Conservation (phyloP, 2,113 vertebrate species). For the Pithys albifrons region DNA sequence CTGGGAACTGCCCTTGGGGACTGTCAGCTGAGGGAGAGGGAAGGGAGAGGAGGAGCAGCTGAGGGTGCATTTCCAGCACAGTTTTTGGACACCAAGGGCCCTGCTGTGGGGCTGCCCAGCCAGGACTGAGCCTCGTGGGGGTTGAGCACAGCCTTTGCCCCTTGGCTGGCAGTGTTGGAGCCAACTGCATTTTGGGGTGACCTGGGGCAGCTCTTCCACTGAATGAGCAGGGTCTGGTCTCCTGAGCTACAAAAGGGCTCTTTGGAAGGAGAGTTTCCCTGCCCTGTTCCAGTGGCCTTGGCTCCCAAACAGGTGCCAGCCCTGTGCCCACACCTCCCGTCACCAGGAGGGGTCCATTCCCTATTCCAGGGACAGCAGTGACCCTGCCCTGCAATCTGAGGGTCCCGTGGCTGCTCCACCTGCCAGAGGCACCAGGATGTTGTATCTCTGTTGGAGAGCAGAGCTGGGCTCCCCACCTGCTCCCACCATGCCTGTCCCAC, state of each 20-base stretch:
- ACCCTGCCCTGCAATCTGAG: accelerated
- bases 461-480: background rate
- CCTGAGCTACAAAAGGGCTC: background rate
- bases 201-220: background rate
- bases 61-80: background rate
- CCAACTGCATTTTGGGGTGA: background rate
- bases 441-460: background rate
- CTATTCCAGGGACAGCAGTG: background rate
- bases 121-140: background rate
- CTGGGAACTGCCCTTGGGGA: accelerated
- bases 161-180: background rate
- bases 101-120: background rate
- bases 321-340: background rate
- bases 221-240: background rate
- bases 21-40: background rate
- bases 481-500: accelerated
- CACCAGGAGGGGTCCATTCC: background rate
- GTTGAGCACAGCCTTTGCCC: background rate
- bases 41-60: background rate
- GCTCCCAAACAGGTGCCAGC: background rate
- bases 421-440: background rate
- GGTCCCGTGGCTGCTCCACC: background rate
- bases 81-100: background rate
- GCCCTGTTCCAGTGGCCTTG: background rate
- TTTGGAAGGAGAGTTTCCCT: background rate